phyloP scores from a whole-genome alignment of 2,888 invertebrate genomes.

The Crocallis elinguaria region DNA sequence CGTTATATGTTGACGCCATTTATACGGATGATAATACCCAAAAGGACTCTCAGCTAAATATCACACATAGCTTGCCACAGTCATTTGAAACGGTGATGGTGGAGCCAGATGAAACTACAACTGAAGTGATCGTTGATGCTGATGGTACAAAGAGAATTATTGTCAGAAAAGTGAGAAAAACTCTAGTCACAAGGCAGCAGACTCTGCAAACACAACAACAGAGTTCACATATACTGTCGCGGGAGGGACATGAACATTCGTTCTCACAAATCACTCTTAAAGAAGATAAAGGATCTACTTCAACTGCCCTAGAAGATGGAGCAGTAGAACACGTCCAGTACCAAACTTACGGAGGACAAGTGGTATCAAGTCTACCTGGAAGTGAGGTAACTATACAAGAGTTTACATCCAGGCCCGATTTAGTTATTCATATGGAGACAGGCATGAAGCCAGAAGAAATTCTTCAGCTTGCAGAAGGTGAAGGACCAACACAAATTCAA shows the following conservation, averaged over 20 bases:
- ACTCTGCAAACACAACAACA: constrained; percentile 86
- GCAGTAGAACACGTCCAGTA: constrained; percentile 86
- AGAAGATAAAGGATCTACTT: constrained; percentile 86
- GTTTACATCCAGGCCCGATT: constrained; percentile 86
- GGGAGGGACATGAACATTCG: constrained; percentile 85
- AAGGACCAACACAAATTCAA: constrained; percentile 73
- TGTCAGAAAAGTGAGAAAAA: constrained; percentile 89
- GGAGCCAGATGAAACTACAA: constrained; percentile 93
- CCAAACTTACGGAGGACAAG: constrained; percentile 87
- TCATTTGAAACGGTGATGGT: constrained; percentile 92
- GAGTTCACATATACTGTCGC: constrained; percentile 81
- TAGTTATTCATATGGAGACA: constrained; percentile 83
- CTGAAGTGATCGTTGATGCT: constrained; percentile 91
- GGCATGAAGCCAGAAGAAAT: constrained; percentile 82
- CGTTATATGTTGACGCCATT: constrained; percentile 89
- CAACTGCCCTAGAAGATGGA: constrained; percentile 85
- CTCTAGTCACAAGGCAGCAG: constrained; percentile 87
- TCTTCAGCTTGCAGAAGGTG: constrained; percentile 69
- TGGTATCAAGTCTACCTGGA: constrained; percentile 86
- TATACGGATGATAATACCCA: constrained; percentile 84
- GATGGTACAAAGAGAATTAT: constrained; percentile 93
- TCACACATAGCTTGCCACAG: constrained; percentile 89
- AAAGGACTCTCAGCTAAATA: constrained; percentile 88
- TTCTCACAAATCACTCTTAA: constrained; percentile 88
- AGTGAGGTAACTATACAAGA: constrained; percentile 87